Evolutionary conservation across 1,140 invertebrate species (phyloP), one percentile per base, ranked within the genome.

Genomic region (Neotoxoptera formosana): DNA sequence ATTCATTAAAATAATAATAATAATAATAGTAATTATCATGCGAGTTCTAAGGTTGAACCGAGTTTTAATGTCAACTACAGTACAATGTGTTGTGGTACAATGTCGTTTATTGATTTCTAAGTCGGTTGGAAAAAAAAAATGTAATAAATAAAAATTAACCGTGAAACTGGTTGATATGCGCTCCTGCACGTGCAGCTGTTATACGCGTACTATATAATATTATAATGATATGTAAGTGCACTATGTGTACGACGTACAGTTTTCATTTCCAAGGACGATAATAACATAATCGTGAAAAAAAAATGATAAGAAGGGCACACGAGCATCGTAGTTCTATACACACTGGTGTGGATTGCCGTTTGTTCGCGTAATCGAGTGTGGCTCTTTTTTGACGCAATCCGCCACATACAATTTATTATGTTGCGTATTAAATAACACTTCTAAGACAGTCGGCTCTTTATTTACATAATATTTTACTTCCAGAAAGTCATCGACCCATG

Each of bases 251-350:
- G n/a, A n/a, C 60, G 60, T n/a, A 53, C 36, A 89, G 48, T 89
- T 89, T 89, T 36, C 2, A 53, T 89, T 53, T 89, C 2, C 48
- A 89, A 89, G 87, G 87, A 9, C 87, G 34, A 36, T 53, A 34
- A 34, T 23, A 51, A n/a, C 2, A 53, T 53, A 89, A 25, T 36
- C 51, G 21, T 53, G 34, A 20, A 20, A 53, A 53, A 86, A 84
- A 84, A 45, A 88, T 53, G 48, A 53, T 89, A 89, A 89, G 47
- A 25, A n/a, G 23, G 20, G 47, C 48, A 53, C n/a, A 89, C 87
- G 48, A 36, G n/a, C n/a, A n/a, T 34, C 48, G n/a, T n/a, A n/a
- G 14, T n/a, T 41, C 41, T 41, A 41, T 41, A 41, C 4, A 76
- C 60, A 14, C 30, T n/a, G n/a, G 60, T 76, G 60, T 76, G 60